phyloP scores from a whole-genome alignment of 1,140 invertebrate species.

The Aphelenchoides besseyi region DNA sequence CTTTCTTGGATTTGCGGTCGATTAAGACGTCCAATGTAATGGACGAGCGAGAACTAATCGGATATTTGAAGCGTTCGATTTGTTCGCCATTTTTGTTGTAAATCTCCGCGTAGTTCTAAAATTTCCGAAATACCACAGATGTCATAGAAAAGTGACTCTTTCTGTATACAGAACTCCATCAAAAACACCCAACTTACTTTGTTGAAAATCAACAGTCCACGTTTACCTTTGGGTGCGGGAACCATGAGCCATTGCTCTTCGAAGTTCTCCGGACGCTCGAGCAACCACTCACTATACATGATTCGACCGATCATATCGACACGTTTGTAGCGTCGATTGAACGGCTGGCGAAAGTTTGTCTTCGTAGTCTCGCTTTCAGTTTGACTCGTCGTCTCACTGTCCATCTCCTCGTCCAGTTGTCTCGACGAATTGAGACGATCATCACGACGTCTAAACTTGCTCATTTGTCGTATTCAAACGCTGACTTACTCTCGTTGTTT shows the following conservation, averaged over 20 bases:
- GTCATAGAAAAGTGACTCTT: neutral
- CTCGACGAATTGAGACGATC: neutral
- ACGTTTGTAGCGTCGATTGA: neutral
- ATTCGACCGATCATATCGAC: neutral
- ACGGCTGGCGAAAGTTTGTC: constrained; percentile 3
- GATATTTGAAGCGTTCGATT: neutral
- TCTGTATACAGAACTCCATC: neutral
- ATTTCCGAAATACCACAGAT: neutral
- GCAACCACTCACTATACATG: constrained; percentile 19
- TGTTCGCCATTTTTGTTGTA: constrained; percentile 15
- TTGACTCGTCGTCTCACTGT: neutral
- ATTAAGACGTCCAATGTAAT: neutral
- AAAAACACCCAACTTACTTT: neutral
- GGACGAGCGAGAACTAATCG: neutral
- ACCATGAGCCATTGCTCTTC: neutral
- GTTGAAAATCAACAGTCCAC: neutral
- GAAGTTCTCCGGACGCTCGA: constrained; percentile 6
- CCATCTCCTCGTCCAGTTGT: no score
- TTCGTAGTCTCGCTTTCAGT: neutral
- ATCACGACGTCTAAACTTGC: neutral
- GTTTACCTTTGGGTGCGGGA: constrained; percentile 9
- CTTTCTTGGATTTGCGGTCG: neutral
- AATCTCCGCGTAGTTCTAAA: neutral
- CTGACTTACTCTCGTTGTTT: constrained; percentile 12
- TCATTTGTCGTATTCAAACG: no score